Evolutionary conservation across 1,140 invertebrate species (phyloP), one percentile per base, ranked within the genome.

Genomic region (Drosophila eugracilis): DNA sequence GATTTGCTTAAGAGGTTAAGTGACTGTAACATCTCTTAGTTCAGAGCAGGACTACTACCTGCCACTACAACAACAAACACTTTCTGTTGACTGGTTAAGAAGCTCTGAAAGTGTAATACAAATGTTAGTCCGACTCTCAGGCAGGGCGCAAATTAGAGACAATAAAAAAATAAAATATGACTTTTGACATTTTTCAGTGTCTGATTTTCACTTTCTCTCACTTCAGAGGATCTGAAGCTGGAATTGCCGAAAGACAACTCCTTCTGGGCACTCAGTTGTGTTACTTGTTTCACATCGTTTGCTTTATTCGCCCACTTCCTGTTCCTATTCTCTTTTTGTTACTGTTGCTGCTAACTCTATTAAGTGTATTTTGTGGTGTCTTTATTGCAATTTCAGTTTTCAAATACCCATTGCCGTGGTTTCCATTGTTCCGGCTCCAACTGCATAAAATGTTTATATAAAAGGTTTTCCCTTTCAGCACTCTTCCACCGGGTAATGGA

Each of bases 381-480:
- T 62, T 49, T 84, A 65, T 63, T 63, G 57, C 50, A 73, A 80
- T 86, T 80, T 85, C 47, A 76, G 78, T 85, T 85, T 86, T 77
- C 86, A 86, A 86, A 76, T 62, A 73, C 58, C 67, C 81, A 77
- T 77, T 80, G 69, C 50, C 66, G 60, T 75, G 63, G 48, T 39
- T 76, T 55, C 58, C 36, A 41, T 59, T 63, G 72, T 66, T 67
- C 57, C 37, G 39, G 50, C 75, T 21, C 30, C 58, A 60, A 62
- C 73, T 85, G 77, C 81, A 86, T 86, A 77, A 86, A 86, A 85
- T 86, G 81, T 74, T 85, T 85, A 74, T 59, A n/a, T n/a, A n/a
- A n/a, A 81, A 86, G 86, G 53, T 85, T 62, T 71, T 45, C 37
- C 14, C 17, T 15, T 14, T 36, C 1, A 52, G 67, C 26, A 62